Evolutionary conservation across 2,113 vertebrate species (phyloP), one percentile per base, ranked within the genome.

Genomic region (Sinocyclocheilus rhinocerous): DNA sequence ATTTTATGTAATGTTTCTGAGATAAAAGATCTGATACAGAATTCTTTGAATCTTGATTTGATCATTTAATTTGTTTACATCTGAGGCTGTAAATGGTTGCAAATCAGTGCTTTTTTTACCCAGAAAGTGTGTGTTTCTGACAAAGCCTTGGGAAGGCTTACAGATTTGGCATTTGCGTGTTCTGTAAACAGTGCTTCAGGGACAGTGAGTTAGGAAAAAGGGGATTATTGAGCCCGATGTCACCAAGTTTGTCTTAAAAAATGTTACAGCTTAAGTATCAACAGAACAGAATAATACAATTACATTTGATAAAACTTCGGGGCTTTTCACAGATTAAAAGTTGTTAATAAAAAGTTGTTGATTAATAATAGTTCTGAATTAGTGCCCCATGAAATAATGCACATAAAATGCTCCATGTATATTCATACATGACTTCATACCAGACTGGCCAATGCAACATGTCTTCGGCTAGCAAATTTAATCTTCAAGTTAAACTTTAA

Each of bases 81-180:
- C n/a, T n/a, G n/a, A n/a, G n/a, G n/a, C n/a, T 76, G 42, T 76
- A 76, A 76, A 26, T 76, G 12, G 11, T 26, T 59, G 77, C 20
- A 81, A 48, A 45, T 67, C 42, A 42, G 42, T 42, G 42, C 42
- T 8, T 24, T 42, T 29, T n/a, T 39, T 65, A 16, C 15, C 7
- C n/a, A 76, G 73, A 15, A 50, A 45, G 16, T 26, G 79, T 81
- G 8, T 10, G 0, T 29, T 26, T 45, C n/a, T 63, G 7, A 29
- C 22, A 67, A 45, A 81, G n/a, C n/a, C 42, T 29, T 67, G 29
- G 12, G 22, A 81, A 81, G n/a, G 39, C 59, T 81, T 67, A 81
- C 42, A 29, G n/a, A 67, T 65, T 81, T 45, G 6, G 22, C 4
- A 81, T 81, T 81, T 81, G 39, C 59, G 67, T 48, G 8, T 48